Evolutionary conservation across 2,797 vertebrate species (phyloP), one percentile per base, ranked within the genome.

Genomic region (Sebastes baramenuke): DNA sequence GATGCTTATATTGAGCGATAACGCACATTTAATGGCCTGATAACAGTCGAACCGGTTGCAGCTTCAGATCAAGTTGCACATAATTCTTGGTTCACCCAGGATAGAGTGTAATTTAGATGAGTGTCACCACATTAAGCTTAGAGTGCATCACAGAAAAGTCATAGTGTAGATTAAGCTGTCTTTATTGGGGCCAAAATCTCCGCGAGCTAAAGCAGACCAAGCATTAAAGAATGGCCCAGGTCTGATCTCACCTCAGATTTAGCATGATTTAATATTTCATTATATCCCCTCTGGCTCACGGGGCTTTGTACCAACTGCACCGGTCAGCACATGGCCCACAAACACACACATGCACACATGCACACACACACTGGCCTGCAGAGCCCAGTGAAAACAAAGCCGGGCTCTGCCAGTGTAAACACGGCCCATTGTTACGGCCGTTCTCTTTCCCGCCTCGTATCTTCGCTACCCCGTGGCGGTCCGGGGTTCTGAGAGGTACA

Each of bases 391-490:
- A 93, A 93, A 93, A 91, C 93, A 92, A 88, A 89, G 85, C 83
- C 8, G 18, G 67, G 80, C 85, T 91, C 85, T 87, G 92, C 92
- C 93, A 94, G 79, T 92, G 88, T 93, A 92, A 95, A 94, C 93
- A 93, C n/a, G 2, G 65, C 13, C 80, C 82, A 92, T 93, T 94
- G 92, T 94, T 91, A 81, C 56, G 82, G 87, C 72, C 88, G 68
- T 42, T 42, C 86, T 87, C 61, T 81, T 88, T 93, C 91, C 88
- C 85, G 76, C 89, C 88, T 92, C 72, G 70, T 87, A 85, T 82
- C 87, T 88, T 82, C 36, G 56, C 82, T 81, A 49, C 88, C 89
- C 91, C 18, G 56, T 60, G 79, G 89, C 24, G 77, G 38, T 78
- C 25, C 77, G 7, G 72, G 60, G 74, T 79, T 79, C 70, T 3